phyloP scores from a whole-genome alignment of 2,888 invertebrate genomes.

The Drosophila meridiana region DNA sequence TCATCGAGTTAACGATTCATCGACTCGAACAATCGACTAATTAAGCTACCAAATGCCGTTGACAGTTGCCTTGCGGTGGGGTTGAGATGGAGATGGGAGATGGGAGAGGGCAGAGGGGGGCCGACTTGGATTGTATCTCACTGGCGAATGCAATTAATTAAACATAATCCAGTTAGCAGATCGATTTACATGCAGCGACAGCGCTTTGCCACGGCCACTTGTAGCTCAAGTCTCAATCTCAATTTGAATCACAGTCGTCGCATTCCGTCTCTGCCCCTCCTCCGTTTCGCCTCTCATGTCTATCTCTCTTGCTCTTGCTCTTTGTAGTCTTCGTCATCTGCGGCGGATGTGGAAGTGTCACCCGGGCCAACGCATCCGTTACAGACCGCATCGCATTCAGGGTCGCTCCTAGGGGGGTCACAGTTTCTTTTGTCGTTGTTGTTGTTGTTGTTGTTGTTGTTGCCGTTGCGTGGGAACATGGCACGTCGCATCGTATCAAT shows the following conservation, averaged over 20 bases:
- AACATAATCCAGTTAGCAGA: conserved; percentile 71
- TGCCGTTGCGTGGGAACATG: conserved; percentile 5
- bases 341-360: conserved; percentile 26
- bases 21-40: conserved; percentile 50
- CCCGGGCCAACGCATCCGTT: conserved; percentile 7
- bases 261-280: background rate
- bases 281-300: background rate
- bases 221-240: conserved; percentile 36
- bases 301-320: background rate
- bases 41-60: conserved; percentile 63
- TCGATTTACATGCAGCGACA: conserved; percentile 68
- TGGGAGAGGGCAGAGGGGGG: background rate
- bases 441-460: conserved; percentile 1
- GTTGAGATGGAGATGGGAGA: background rate
- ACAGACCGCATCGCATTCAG: conserved; percentile 31
- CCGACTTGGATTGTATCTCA: background rate
- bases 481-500: conserved; percentile 3
- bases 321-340: conserved; percentile 21
- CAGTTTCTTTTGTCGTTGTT: conserved; percentile 10
- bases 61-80: conserved; percentile 57
- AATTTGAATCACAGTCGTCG: conserved; percentile 4
- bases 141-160: conserved; percentile 71
- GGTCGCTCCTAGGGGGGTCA: conserved; percentile 38
- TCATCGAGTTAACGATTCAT: conserved; percentile 46
- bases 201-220: conserved; percentile 42